Conservation (phyloP, 2,888 invertebrate genomes). For the Himalopsyche kuldschensis region DNA sequence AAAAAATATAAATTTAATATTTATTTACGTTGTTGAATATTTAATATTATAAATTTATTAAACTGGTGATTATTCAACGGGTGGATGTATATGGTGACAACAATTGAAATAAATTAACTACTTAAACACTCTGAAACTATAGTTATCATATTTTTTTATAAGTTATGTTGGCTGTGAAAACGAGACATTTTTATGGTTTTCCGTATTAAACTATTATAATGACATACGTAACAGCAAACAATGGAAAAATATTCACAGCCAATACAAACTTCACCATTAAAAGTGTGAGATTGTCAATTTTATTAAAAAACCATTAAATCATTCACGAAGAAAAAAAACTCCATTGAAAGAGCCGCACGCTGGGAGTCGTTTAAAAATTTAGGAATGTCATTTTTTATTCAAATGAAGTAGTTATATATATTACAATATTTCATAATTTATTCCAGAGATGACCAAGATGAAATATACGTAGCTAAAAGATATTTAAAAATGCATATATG, state of each 20-base stretch:
- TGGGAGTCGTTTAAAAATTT: neutral
- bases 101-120: too few relatives aligned
- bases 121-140: too few relatives aligned
- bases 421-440: neutral
- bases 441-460: constrained; percentile 8
- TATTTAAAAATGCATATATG: constrained; percentile 36
- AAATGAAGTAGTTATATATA: neutral
- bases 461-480: constrained; percentile 23
- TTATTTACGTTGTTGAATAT: too few relatives aligned
- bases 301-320: neutral
- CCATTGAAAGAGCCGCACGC: neutral
- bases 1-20: too few relatives aligned
- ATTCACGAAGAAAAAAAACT: neutral
- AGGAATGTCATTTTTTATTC: neutral
- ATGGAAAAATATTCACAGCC: neutral
- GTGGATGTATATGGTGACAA: too few relatives aligned
- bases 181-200: too few relatives aligned
- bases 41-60: too few relatives aligned
- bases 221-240: too few relatives aligned
- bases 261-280: neutral
- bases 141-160: too few relatives aligned
- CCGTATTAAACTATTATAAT: too few relatives aligned
- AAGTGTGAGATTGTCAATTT: neutral
- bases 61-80: too few relatives aligned
- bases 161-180: too few relatives aligned